Evolutionary conservation across 2,113 vertebrate genomes (phyloP).

Genomic region (Henicopernis longicauda): DNA sequence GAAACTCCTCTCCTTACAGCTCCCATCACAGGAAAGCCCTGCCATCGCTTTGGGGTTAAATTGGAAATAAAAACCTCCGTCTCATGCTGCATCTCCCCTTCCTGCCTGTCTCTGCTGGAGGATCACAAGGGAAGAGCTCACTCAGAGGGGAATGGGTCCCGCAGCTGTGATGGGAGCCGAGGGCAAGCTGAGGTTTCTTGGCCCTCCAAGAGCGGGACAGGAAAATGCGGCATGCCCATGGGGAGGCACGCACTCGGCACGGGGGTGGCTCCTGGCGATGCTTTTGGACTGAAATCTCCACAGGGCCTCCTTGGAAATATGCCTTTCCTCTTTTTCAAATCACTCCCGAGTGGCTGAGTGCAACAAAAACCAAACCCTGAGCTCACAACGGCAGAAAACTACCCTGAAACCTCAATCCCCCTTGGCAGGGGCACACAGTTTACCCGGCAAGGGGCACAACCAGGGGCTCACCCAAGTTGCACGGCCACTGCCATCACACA

Average conservation of each 20-base stretch:
- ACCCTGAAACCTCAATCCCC: neutral
- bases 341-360: accelerated
- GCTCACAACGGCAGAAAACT: accelerated
- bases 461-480: neutral
- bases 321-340: neutral
- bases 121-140: neutral
- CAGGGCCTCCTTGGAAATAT: neutral
- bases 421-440: neutral
- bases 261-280: neutral
- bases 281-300: neutral
- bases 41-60: neutral
- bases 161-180: neutral
- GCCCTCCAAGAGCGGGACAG: neutral
- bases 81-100: neutral
- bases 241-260: neutral
- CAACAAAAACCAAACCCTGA: neutral
- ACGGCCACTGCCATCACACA: accelerated
- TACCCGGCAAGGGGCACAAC: accelerated
- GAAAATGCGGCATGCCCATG: neutral
- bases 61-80: neutral
- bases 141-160: neutral
- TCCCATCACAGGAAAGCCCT: neutral
- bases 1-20: neutral
- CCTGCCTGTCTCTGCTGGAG: neutral
- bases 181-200: neutral